Conservation (phyloP, 2,797 vertebrate genomes). For the Knipowitschia caucasica region DNA sequence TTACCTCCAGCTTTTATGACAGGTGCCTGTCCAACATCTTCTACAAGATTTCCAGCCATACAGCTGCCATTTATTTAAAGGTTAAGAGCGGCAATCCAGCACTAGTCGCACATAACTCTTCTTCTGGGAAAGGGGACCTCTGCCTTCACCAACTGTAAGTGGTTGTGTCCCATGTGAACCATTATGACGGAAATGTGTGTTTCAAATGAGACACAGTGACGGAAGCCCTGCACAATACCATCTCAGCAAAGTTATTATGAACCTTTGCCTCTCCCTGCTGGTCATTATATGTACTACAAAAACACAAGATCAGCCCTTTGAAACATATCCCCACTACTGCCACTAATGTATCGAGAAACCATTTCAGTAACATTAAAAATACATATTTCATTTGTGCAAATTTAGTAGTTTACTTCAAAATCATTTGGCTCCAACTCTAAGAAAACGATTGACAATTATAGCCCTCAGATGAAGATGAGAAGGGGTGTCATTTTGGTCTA, state of each 20-base stretch:
- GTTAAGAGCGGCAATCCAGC: slow-evolving; percentile 43
- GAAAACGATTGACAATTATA: too few species aligned
- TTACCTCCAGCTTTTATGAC: slow-evolving; percentile 36
- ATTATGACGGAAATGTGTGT: slow-evolving; percentile 17
- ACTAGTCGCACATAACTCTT: slow-evolving; percentile 29
- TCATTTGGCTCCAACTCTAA: too few species aligned
- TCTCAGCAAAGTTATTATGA: slow-evolving; percentile 6
- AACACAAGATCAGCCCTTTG: background rate
- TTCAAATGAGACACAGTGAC: slow-evolving; percentile 10
- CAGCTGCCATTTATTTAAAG: slow-evolving; percentile 36
- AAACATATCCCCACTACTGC: background rate
- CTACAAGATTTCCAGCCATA: slow-evolving; percentile 32
- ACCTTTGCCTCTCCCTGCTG: slow-evolving; percentile 57
- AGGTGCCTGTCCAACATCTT: slow-evolving; percentile 39
- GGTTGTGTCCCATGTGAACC: slow-evolving; percentile 14
- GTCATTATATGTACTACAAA: background rate
- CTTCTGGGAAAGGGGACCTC: slow-evolving; percentile 31
- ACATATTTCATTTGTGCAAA: too few species aligned
- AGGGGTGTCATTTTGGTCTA: too few species aligned
- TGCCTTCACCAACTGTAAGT: slow-evolving; percentile 33
- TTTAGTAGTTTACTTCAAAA: too few species aligned
- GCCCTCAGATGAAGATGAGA: too few species aligned
- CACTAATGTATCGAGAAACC: background rate
- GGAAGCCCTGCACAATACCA: slow-evolving; percentile 24
- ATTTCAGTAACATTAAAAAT: background rate